phyloP scores from a whole-genome alignment of 2,888 invertebrate species.

The Diarsia rubi region DNA sequence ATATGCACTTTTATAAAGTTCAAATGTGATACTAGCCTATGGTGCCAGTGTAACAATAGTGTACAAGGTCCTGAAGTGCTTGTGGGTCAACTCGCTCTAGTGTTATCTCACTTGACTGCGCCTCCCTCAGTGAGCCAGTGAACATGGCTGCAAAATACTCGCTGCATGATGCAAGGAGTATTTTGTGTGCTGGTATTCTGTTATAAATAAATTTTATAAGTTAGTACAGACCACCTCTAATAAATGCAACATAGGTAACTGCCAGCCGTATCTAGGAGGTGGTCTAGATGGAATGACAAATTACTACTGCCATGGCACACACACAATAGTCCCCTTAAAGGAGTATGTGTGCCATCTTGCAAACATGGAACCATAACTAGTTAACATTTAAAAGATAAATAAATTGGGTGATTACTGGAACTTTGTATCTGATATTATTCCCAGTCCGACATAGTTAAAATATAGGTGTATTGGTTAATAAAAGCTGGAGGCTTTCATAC shows the following conservation, averaged over 20 bases:
- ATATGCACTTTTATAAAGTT: constrained; percentile 5
- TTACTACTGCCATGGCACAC: not conserved
- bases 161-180: constrained; percentile 97
- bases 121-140: constrained; percentile 96
- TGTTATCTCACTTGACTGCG: constrained; percentile 95
- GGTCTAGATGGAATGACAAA: not conserved
- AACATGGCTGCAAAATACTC: constrained; percentile 99
- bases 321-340: not conserved
- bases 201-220: constrained; percentile 35
- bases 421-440: not conserved
- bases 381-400: not conserved
- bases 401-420: not conserved
- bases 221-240: constrained; percentile 6
- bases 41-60: constrained; percentile 97
- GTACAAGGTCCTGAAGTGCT: constrained; percentile 95
- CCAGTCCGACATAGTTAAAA: not conserved
- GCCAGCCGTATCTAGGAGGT: not conserved
- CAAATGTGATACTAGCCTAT: constrained; percentile 80
- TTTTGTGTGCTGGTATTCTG: constrained; percentile 95
- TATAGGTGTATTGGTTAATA: too few species aligned
- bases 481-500: not conserved
- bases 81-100: constrained; percentile 96
- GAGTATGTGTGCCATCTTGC: not conserved
- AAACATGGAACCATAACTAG: not conserved
- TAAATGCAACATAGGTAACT: not conserved